Conservation (phyloP, 2,888 invertebrate genomes). For the Tiliacea aurago region DNA sequence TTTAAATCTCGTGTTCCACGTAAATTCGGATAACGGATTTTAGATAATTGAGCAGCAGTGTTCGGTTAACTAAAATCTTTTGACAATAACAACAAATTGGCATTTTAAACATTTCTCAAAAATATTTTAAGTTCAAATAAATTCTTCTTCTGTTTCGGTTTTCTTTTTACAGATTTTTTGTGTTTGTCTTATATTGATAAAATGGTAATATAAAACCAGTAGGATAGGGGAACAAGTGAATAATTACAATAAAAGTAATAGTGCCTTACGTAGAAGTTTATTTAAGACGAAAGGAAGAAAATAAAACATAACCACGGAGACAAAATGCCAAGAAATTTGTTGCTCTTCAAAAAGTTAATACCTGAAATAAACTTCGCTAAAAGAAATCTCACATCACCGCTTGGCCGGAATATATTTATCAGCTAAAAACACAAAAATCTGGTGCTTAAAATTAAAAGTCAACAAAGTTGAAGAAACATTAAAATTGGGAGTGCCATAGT, state of each 20-base stretch:
- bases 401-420: conserved; percentile 86
- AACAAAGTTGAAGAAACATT: conserved; percentile 84
- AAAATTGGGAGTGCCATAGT: conserved; percentile 82
- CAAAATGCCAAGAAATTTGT: conserved; percentile 89
- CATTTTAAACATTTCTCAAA: conserved; percentile 63
- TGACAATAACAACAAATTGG: conserved; percentile 67
- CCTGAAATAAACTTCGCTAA: conserved; percentile 88
- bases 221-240: conserved; percentile 86
- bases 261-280: conserved; percentile 86
- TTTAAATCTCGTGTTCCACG: conserved; percentile 74
- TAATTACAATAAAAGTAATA: conserved; percentile 79
- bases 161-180: conserved; percentile 87
- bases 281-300: conserved; percentile 79
- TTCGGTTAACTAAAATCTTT: conserved; percentile 83
- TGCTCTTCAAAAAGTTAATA: conserved; percentile 88
- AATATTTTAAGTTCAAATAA: conserved; percentile 73
- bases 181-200: conserved; percentile 70
- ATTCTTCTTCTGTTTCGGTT: conserved; percentile 84
- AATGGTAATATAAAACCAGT: conserved; percentile 66
- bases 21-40: conserved; percentile 80
- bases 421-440: conserved; percentile 78
- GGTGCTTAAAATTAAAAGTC: conserved; percentile 75
- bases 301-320: conserved; percentile 83
- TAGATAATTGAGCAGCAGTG: conserved; percentile 80
- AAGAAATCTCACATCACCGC: conserved; percentile 86